phyloP scores from a whole-genome alignment of 2,797 vertebrate genomes.

The Passerculus sandwichensis region DNA sequence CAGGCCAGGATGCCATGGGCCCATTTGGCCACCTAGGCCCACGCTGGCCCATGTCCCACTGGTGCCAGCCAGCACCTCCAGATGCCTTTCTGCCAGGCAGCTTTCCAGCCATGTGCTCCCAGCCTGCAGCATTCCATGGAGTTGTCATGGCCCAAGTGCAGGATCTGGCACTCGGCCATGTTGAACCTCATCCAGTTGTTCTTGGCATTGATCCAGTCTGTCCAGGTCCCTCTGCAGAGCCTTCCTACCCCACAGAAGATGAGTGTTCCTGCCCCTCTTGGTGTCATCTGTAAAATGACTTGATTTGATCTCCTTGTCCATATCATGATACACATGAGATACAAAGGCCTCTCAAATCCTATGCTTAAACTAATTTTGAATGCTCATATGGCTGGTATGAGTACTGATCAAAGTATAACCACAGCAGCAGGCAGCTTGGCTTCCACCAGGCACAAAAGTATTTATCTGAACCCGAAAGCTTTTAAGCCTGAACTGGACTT shows the following conservation, averaged over 20 bases:
- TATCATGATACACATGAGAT: background rate
- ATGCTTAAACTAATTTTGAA: background rate
- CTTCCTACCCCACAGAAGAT: background rate
- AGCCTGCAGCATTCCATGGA: background rate
- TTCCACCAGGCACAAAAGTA: background rate
- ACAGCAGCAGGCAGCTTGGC: background rate
- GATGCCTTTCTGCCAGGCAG: background rate
- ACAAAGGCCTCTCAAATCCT: background rate
- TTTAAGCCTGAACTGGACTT: background rate
- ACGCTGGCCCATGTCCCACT: accelerated
- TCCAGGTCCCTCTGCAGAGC: background rate
- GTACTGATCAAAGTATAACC: background rate
- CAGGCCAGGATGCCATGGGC: background rate
- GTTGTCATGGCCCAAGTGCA: background rate
- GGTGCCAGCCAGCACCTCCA: too few species aligned
- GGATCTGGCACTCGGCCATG: background rate
- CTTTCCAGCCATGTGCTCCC: background rate
- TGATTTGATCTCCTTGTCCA: background rate
- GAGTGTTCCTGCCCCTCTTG: background rate
- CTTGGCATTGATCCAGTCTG: background rate
- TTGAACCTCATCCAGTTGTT: background rate
- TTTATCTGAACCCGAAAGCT: background rate
- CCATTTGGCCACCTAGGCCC: background rate
- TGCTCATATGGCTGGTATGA: background rate
- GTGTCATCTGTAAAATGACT: background rate